Conservation (phyloP, 2,113 vertebrate genomes). For the Trichechus manatus region DNA sequence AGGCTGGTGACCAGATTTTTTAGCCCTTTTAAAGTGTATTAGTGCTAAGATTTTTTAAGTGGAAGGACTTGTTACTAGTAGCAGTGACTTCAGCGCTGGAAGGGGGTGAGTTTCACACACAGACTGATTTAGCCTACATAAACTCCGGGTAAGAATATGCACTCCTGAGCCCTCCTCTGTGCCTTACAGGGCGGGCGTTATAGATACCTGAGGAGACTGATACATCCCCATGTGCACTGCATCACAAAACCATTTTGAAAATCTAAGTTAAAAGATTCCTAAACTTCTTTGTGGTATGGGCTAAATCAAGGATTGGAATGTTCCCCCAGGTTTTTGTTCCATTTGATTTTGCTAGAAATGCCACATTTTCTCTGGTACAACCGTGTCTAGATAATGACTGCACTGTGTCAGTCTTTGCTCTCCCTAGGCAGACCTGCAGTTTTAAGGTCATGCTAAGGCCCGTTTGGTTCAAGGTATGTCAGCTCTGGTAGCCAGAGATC, state of each 20-base stretch:
- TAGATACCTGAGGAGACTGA: not conserved
- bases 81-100: not conserved
- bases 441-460: constrained; percentile 78
- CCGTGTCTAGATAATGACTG: constrained; percentile 10
- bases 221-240: too few relatives aligned
- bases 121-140: not conserved
- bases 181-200: not conserved
- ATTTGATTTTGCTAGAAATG: constrained; percentile 34
- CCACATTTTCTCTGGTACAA: not conserved
- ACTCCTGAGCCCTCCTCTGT: not conserved
- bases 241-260: not conserved
- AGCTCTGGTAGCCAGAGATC: constrained; percentile 58
- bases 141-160: not conserved
- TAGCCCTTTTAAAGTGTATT: constrained; percentile 48
- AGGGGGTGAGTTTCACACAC: not conserved
- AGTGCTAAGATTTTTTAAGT: constrained; percentile 61
- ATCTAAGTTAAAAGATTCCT: constrained; percentile 19
- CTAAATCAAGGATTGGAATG: not conserved
- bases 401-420: constrained; percentile 28
- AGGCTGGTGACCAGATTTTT: constrained; percentile 56
- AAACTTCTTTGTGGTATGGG: not conserved
- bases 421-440: constrained; percentile 32
- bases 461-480: constrained; percentile 80
- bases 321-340: constrained; percentile 42
- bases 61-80: constrained; percentile 60